Percentiles rank a stretch among this genome's conserved stretches.
These are phyloP conservation scores for Todiramphus chloris DNA, from an alignment of 2,113 vertebrate species.

Conservation along the genomic window DNA sequence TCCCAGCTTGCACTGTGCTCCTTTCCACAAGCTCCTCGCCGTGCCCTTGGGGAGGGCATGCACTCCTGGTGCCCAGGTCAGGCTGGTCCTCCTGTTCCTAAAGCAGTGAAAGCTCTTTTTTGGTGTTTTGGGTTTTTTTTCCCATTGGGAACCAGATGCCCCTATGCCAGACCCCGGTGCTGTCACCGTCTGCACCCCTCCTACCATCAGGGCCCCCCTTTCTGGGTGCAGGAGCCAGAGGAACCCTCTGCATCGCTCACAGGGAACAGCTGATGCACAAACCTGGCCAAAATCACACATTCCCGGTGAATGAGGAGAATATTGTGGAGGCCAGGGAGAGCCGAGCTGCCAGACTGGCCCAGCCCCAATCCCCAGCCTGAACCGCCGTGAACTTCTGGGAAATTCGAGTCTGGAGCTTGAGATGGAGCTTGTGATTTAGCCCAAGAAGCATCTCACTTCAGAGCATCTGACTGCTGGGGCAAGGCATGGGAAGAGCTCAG, in stretches of 20 bases:
- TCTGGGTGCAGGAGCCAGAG: neutral
- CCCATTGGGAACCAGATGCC: fast-evolving
- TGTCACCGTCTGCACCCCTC: neutral
- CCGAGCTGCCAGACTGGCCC: conserved; percentile 14
- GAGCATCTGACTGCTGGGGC: neutral
- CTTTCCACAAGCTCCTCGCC: fast-evolving
- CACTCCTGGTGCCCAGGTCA: fast-evolving
- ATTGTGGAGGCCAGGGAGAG: neutral
- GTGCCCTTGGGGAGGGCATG: neutral
- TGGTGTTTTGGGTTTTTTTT: neutral
- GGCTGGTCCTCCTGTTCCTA: neutral
- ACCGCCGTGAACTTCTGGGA: conserved; percentile 15
- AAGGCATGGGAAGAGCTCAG: fast-evolving
- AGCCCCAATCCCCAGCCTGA: neutral
- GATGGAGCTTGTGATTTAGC: neutral
- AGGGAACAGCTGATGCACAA: neutral
- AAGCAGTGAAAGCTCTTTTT: fast-evolving
- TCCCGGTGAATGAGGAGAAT: conserved; percentile 38
- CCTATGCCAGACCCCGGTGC: fast-evolving
- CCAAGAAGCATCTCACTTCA: neutral
- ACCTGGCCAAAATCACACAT: neutral
- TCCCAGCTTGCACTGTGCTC: neutral
- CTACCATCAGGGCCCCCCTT: neutral
- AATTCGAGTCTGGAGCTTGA: neutral
- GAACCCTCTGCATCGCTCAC: fast-evolving